These are phyloP conservation scores for Amphiprion ocellaris DNA, from an alignment of 2,113 vertebrate species.

Conservation along the genomic window DNA sequence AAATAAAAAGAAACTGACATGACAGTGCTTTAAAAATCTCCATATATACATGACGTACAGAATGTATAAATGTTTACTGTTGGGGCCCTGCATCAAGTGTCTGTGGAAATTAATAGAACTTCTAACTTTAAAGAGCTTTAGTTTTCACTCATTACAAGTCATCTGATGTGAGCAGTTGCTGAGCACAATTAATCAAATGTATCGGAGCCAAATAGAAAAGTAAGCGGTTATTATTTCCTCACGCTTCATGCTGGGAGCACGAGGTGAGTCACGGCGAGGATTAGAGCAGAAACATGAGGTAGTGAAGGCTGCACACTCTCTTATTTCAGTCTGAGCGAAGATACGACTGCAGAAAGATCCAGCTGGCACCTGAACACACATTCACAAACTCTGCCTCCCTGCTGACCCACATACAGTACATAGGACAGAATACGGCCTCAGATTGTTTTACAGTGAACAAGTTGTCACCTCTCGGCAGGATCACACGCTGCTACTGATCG, in stretches of 20 bases:
- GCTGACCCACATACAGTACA: slow-evolving; percentile 47
- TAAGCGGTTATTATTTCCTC: neutral
- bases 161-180: neutral
- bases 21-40: too few relatives aligned
- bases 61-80: too few relatives aligned
- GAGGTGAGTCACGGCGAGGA: slow-evolving; percentile 39
- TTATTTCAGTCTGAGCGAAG: slow-evolving; percentile 50
- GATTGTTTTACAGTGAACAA: slow-evolving; percentile 78
- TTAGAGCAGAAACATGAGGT: slow-evolving; percentile 36
- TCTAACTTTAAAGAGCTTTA: too few relatives aligned
- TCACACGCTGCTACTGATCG: slow-evolving; percentile 47
- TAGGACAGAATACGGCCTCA: slow-evolving; percentile 53
- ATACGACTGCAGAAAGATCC: slow-evolving; percentile 32
- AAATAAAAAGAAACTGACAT: too few relatives aligned
- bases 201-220: neutral
- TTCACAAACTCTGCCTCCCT: slow-evolving; percentile 23
- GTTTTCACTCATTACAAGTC: neutral
- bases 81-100: too few relatives aligned
- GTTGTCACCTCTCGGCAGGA: slow-evolving; percentile 68
- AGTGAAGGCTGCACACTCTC: slow-evolving; percentile 55
- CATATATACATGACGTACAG: too few relatives aligned
- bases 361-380: slow-evolving; percentile 31
- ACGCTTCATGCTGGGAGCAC: slow-evolving; percentile 13
- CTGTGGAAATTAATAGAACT: too few relatives aligned
- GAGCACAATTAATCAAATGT: neutral